Base-by-base conservation (phyloP, 2,113 vertebrate genomes). In the Callipepla californica region DNA sequence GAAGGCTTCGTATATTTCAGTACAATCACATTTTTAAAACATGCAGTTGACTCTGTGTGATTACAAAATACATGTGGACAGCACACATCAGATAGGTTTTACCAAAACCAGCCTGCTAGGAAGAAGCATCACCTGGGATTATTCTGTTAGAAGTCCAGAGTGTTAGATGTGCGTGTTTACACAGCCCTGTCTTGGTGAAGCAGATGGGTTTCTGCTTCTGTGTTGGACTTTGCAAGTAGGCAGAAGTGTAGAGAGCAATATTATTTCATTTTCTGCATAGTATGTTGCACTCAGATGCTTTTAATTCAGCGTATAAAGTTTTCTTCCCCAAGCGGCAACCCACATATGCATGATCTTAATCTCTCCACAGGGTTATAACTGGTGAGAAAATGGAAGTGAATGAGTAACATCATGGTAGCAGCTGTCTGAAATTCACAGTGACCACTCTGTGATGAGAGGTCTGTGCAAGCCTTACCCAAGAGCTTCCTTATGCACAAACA, bases 381-480 rank as follows among this genome's bases (percentile, higher is more conserved):
- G 28, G 14, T 83, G 50, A 94, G 59, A 58, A 86, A 89, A 68
- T 38, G 62, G 81, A 84, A 93, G 85, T 26, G 77, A 77, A 78
- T 69, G 75, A 53, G 22, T 32, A 65, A 30, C 34, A 74, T 3
- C 32, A 36, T 23, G 45, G 87, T 58, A 78, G 81, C 89, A 83
- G 83, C 86, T 94, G 88, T 91, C 92, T 90, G 38, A 70, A 92
- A 91, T 68, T 86, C 85, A 65, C 74, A 95, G 58, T 83, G 93
- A 89, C 90, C 63, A n/a, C 87, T 80, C 87, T 94, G 89, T 94
- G 90, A 90, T 38, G 84, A 94, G 92, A 91, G 87, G 61, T 30
- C 79, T 78, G 69, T 82, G 53, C 86, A 83, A 94, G 88, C 38
- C 44, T 53, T 59, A 79, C 81, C 82, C 77, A 66, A 72, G 59